These are phyloP conservation scores for Vicugna pacos DNA, from an alignment of 2,113 vertebrate genomes.

Conservation along the genomic window DNA sequence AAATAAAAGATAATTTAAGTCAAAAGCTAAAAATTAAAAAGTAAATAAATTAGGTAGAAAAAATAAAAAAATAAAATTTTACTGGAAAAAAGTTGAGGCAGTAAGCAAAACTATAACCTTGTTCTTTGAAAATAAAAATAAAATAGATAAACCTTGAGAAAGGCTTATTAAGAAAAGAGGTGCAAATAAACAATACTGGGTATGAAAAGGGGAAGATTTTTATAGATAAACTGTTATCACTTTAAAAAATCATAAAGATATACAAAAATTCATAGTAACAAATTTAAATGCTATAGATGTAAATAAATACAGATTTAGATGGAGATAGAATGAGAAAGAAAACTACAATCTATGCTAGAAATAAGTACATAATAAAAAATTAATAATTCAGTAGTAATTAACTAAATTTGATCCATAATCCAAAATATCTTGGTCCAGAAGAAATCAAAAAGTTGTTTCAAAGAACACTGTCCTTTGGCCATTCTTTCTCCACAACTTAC, in stretches of 20 bases:
- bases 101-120: neutral
- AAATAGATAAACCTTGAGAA: neutral
- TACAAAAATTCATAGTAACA: neutral
- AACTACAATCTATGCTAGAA: neutral
- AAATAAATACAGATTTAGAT: neutral
- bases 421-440: neutral
- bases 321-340: neutral
- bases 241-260: neutral
- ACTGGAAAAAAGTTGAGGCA: neutral
- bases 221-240: neutral
- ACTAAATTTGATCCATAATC: neutral
- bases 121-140: neutral
- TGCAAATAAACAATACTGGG: neutral
- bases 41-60: neutral
- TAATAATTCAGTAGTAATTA: neutral
- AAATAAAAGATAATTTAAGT: conserved; percentile 1
- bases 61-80: conserved; percentile 21
- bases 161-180: neutral
- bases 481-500: neutral
- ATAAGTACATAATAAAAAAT: neutral
- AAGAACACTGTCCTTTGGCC: neutral
- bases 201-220: neutral
- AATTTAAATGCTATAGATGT: neutral
- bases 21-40: neutral
- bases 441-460: neutral